These are phyloP conservation scores for Hydrocynus forskahlii DNA, from an alignment of 2,797 vertebrate genomes.

Conservation along the genomic window DNA sequence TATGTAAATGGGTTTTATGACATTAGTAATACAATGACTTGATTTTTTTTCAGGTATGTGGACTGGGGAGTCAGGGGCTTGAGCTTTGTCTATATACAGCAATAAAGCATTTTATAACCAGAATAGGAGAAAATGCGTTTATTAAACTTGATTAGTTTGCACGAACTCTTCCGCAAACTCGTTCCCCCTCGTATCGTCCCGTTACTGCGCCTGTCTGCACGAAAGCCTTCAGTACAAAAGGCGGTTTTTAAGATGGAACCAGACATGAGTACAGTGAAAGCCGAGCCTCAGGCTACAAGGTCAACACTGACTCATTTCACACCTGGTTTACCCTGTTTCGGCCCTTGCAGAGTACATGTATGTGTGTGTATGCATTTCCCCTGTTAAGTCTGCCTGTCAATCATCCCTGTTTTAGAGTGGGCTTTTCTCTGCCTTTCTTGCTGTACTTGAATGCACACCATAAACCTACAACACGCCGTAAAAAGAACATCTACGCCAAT, in stretches of 20 bases:
- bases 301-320: conserved; percentile 6
- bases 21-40: too few relatives aligned
- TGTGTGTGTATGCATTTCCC: conserved; percentile 6
- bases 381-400: conserved; percentile 12
- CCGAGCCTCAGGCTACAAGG: neutral
- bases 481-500: conserved; percentile 5
- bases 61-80: too few relatives aligned
- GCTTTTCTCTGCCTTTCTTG: neutral
- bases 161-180: too few relatives aligned
- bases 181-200: too few relatives aligned
- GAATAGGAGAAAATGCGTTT: too few relatives aligned
- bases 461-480: conserved; percentile 25
- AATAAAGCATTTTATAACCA: too few relatives aligned
- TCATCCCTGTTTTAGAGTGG: conserved; percentile 11
- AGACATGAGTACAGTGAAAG: neutral
- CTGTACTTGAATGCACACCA: conserved; percentile 24
- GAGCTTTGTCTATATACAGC: too few relatives aligned
- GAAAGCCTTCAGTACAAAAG: too few relatives aligned
- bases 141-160: too few relatives aligned
- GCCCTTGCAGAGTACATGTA: neutral
- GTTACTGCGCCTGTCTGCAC: too few relatives aligned
- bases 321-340: conserved; percentile 10
- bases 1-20: too few relatives aligned
- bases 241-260: conserved; percentile 22
- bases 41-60: too few relatives aligned